Percentiles rank a stretch among this genome's conserved stretches.
These are phyloP conservation scores for Python bivittatus DNA, from an alignment of 2,113 vertebrate species.

Conservation along the genomic window DNA sequence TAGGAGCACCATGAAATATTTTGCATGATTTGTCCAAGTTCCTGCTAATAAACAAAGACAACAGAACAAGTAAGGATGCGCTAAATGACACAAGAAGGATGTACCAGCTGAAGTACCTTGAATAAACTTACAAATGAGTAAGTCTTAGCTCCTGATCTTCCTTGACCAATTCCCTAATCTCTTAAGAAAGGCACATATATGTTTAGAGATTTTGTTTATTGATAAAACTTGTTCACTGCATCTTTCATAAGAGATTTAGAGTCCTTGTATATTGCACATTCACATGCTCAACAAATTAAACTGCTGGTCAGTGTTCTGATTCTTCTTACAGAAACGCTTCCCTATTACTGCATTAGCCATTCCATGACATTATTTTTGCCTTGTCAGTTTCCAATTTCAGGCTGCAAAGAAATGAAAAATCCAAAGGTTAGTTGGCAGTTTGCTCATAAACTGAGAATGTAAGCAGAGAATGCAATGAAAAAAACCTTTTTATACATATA, in stretches of 20 bases:
- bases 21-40: neutral
- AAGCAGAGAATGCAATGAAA: neutral
- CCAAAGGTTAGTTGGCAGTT: neutral
- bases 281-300: slow-evolving; percentile 34
- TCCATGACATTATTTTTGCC: slow-evolving; percentile 41
- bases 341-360: slow-evolving; percentile 38
- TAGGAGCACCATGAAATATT: neutral
- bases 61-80: slow-evolving; percentile 8
- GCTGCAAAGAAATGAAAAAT: slow-evolving; percentile 56
- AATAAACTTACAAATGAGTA: slow-evolving; percentile 45
- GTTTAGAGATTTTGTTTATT: neutral
- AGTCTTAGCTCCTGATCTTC: slow-evolving; percentile 21
- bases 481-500: neutral
- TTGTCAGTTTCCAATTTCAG: neutral
- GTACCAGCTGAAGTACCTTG: neutral
- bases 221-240: slow-evolving; percentile 27
- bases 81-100: slow-evolving; percentile 21
- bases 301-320: slow-evolving; percentile 17
- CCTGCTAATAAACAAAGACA: slow-evolving; percentile 25
- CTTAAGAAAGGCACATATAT: slow-evolving; percentile 36
- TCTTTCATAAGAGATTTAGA: slow-evolving; percentile 7
- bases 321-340: slow-evolving; percentile 15
- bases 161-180: slow-evolving; percentile 26
- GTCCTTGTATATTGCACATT: slow-evolving; percentile 46
- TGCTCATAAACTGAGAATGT: neutral